Conservation (phyloP, 2,113 vertebrate species). For the Galemys pyrenaicus region DNA sequence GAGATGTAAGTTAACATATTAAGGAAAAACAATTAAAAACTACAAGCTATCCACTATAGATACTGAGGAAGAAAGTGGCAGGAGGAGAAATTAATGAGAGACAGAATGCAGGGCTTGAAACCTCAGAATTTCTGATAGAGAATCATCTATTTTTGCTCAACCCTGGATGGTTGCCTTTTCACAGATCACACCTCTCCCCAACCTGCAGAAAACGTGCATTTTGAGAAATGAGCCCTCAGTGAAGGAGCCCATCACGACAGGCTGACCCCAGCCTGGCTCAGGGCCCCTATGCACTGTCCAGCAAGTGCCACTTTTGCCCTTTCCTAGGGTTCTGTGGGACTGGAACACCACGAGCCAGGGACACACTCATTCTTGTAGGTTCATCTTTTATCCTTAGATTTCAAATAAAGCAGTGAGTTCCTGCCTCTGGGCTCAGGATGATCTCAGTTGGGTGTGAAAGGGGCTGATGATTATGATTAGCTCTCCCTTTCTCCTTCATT, state of each 20-base stretch:
- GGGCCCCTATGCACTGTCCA: accelerated
- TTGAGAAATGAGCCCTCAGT: neutral
- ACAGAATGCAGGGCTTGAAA: neutral
- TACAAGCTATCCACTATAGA: neutral
- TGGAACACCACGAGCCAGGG: neutral
- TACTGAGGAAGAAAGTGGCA: neutral
- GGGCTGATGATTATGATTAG: neutral
- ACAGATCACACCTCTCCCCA: neutral
- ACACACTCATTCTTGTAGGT: accelerated
- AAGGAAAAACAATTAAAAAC: neutral
- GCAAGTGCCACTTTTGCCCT: neutral
- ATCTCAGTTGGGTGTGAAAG: neutral
- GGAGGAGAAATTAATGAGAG: neutral
- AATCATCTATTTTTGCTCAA: neutral
- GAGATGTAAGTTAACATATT: neutral
- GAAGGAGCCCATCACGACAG: neutral
- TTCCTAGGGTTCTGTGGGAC: neutral
- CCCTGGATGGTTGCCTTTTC: neutral
- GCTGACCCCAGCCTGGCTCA: neutral
- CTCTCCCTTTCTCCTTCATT: neutral
- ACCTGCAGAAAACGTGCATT: neutral
- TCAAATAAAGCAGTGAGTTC: neutral
- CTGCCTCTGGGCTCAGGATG: neutral
- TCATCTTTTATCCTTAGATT: neutral
- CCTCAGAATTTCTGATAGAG: neutral